Conservation (phyloP, 2,888 invertebrate species). For the Melipona bicolor region DNA sequence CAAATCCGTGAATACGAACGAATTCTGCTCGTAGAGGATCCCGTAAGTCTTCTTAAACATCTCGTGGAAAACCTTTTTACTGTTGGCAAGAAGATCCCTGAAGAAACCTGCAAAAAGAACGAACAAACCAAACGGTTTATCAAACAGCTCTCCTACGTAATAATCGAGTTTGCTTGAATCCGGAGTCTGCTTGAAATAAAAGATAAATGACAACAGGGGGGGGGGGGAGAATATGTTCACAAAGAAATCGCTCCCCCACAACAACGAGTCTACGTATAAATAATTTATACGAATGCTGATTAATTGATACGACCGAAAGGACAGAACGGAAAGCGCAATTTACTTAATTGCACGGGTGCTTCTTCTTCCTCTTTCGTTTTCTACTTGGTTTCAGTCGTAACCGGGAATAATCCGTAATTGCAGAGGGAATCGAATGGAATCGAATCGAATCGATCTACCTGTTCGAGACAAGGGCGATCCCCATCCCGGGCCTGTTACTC, state of each 20-base stretch:
- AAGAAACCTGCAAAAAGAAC: slow-evolving; percentile 91
- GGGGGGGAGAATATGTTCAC: not conserved
- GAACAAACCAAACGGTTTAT: too few relatives aligned
- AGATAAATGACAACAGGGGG: not conserved
- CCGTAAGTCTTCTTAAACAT: slow-evolving; percentile 99
- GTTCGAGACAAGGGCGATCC: not conserved
- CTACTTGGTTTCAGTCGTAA: not conserved
- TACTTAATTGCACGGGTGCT: slow-evolving; percentile 26
- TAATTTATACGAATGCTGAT: slow-evolving; percentile 24
- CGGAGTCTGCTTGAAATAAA: too few relatives aligned
- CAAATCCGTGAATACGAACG: slow-evolving; percentile 95
- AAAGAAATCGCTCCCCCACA: not conserved
- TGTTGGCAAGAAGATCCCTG: slow-evolving; percentile 92
- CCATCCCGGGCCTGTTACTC: not conserved
- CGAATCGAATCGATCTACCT: slow-evolving; percentile 15
- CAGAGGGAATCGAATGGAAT: not conserved
- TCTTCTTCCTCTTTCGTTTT: not conserved
- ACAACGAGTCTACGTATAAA: not conserved
- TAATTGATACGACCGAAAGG: not conserved
- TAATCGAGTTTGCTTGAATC: not conserved
- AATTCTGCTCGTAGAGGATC: slow-evolving; percentile 96
- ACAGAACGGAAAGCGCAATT: slow-evolving; percentile 13
- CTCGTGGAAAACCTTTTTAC: slow-evolving; percentile 94
- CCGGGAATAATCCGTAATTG: slow-evolving; percentile 4
- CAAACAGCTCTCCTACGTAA: too few relatives aligned